Percentiles rank a stretch among this genome's conserved stretches.
These are phyloP conservation scores for Cryptocephalus moraei DNA, from an alignment of 2,888 invertebrate genomes.

Conservation along the genomic window DNA sequence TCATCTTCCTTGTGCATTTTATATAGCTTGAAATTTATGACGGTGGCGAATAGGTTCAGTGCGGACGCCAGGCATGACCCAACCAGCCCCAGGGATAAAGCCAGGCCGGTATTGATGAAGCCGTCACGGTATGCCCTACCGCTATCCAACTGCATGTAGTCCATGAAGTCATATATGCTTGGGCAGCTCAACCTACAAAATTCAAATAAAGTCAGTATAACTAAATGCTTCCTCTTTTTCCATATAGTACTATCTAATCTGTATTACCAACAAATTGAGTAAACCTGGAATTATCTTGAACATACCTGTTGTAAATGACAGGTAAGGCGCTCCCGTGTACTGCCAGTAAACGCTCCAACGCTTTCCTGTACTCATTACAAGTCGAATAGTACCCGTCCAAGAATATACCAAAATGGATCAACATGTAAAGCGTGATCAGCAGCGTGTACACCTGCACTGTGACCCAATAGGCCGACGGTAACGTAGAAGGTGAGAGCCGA, in stretches of 20 bases:
- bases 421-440: constrained; percentile 53
- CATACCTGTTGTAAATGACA: constrained; percentile 48
- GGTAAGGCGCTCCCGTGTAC: constrained; percentile 48
- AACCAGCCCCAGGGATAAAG: constrained; percentile 55
- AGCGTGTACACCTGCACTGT: constrained; percentile 51
- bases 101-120: constrained; percentile 61
- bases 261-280: no score
- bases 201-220: no score
- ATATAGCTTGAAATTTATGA: constrained; percentile 28
- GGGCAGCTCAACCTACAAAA: constrained; percentile 48
- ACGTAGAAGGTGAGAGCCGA: constrained; percentile 21
- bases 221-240: no score
- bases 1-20: constrained; percentile 9
- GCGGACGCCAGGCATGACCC: constrained; percentile 40
- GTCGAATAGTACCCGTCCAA: constrained; percentile 65
- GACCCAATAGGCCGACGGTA: constrained; percentile 58
- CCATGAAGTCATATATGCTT: constrained; percentile 74
- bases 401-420: constrained; percentile 58
- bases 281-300: no score
- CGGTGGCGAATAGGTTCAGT: constrained; percentile 23
- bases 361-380: constrained; percentile 64
- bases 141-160: constrained; percentile 62
- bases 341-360: constrained; percentile 48
- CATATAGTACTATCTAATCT: no score
- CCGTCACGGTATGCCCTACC: constrained; percentile 53